Percentiles rank a stretch among this genome's conserved stretches.
Conservation (phyloP, 2,888 invertebrate species). For the Spisula solida region DNA sequence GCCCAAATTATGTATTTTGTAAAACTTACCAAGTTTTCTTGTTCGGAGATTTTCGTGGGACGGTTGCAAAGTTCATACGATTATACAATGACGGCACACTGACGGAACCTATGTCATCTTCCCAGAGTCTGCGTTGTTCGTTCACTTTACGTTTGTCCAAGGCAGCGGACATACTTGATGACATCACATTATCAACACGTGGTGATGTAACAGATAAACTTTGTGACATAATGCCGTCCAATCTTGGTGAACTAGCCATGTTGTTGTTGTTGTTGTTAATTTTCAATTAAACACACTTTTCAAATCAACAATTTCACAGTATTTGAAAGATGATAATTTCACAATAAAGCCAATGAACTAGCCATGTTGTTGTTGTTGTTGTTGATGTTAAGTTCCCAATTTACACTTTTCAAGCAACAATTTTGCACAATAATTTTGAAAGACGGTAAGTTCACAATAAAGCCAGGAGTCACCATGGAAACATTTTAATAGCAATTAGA, state of each 20-base stretch:
- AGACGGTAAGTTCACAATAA: too few species aligned
- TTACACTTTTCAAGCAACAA: neutral
- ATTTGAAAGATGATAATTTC: too few species aligned
- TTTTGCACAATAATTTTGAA: too few species aligned
- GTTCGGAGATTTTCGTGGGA: slow-evolving; percentile 80
- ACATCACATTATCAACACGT: slow-evolving; percentile 47
- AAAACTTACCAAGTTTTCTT: slow-evolving; percentile 82
- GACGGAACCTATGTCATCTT: slow-evolving; percentile 76
- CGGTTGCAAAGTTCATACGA: slow-evolving; percentile 83
- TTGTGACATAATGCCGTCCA: slow-evolving; percentile 40
- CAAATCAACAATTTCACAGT: neutral
- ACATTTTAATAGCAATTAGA: neutral
- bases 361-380: slow-evolving; percentile 24
- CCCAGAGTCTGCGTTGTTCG: slow-evolving; percentile 76
- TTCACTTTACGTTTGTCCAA: slow-evolving; percentile 68
- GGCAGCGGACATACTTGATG: slow-evolving; percentile 64
- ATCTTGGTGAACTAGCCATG: slow-evolving; percentile 32
- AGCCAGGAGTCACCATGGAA: neutral
- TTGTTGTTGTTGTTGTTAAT: neutral
- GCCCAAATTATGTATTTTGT: neutral
- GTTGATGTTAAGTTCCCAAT: neutral
- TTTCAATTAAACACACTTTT: neutral
- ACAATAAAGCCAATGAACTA: neutral
- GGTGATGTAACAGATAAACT: slow-evolving; percentile 44
- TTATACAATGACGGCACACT: slow-evolving; percentile 80